phyloP scores from a whole-genome alignment of 2,888 invertebrate species.

The Eristalis arbustorum region DNA sequence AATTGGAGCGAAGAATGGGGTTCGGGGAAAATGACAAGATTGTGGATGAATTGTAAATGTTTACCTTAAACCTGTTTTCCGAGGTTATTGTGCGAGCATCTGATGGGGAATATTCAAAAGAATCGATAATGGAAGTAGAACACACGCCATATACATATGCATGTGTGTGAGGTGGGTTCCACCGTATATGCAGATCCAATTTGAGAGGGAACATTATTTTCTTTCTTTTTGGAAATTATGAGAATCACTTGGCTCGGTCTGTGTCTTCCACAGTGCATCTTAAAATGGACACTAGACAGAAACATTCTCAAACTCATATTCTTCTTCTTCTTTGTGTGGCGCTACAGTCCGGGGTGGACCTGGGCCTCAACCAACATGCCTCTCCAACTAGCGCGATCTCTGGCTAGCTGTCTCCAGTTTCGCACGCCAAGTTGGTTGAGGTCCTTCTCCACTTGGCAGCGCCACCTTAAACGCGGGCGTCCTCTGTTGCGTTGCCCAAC shows the following conservation, averaged over 20 bases:
- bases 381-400: too few species aligned
- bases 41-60: conserved; percentile 25
- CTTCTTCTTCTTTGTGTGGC: too few species aligned
- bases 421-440: too few species aligned
- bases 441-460: too few species aligned
- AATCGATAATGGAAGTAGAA: not conserved
- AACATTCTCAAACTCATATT: too few species aligned
- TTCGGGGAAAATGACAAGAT: not conserved
- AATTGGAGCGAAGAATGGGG: conserved; percentile 5
- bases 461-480: too few species aligned
- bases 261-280: not conserved
- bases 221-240: not conserved
- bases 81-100: not conserved
- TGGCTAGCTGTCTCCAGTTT: too few species aligned
- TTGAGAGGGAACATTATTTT: not conserved
- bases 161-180: not conserved
- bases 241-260: not conserved
- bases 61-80: conserved; percentile 44
- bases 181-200: not conserved
- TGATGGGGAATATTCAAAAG: not conserved
- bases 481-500: too few species aligned
- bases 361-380: too few species aligned
- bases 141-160: not conserved
- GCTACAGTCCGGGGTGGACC: too few species aligned
- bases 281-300: not conserved